Evolutionary conservation across 2,113 vertebrate species (phyloP).

Genomic region (Hippocampus comes): DNA sequence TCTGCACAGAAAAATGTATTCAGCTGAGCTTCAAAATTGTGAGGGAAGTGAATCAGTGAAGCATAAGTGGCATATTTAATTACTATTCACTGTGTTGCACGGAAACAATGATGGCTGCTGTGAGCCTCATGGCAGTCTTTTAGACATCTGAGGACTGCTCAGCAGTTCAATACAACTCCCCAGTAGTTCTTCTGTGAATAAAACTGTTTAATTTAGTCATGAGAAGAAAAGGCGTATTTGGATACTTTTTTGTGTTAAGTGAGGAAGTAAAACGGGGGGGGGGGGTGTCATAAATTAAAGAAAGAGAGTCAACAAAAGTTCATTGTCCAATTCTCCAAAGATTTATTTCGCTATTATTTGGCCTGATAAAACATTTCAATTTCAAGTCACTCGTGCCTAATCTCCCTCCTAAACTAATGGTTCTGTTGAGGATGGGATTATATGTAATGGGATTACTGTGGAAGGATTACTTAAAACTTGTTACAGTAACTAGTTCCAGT

Average conservation of each 20-base stretch:
- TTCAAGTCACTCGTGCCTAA: constrained; percentile 44
- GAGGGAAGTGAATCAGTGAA: constrained; percentile 84
- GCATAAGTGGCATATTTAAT: constrained; percentile 90
- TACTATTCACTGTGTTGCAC: constrained; percentile 82
- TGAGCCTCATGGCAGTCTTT: constrained; percentile 71
- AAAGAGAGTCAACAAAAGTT: constrained; percentile 12
- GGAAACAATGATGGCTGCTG: constrained; percentile 81
- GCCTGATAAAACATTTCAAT: constrained; percentile 45
- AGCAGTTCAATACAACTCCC: constrained; percentile 23
- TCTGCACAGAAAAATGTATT: constrained; percentile 80
- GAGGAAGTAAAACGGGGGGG: background rate
- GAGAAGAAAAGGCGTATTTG: constrained; percentile 8
- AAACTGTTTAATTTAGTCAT: constrained; percentile 10
- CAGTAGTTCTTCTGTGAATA: constrained; percentile 25
- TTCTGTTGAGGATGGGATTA: constrained; percentile 45
- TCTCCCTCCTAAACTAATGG: constrained; percentile 35
- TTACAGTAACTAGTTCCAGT: constrained; percentile 35
- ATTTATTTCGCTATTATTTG: constrained; percentile 1
- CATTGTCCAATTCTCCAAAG: background rate
- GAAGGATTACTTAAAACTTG: constrained; percentile 25
- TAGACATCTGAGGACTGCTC: constrained; percentile 56
- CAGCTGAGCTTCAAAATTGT: constrained; percentile 79
- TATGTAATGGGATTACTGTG: constrained; percentile 42
- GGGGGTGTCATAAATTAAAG: background rate
- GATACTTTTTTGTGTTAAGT: background rate